A percentile compares a stretch with the other conserved stretches of the same genome.
Conservation (phyloP, 2,113 vertebrate genomes). For the Microcebus jonahi region DNA sequence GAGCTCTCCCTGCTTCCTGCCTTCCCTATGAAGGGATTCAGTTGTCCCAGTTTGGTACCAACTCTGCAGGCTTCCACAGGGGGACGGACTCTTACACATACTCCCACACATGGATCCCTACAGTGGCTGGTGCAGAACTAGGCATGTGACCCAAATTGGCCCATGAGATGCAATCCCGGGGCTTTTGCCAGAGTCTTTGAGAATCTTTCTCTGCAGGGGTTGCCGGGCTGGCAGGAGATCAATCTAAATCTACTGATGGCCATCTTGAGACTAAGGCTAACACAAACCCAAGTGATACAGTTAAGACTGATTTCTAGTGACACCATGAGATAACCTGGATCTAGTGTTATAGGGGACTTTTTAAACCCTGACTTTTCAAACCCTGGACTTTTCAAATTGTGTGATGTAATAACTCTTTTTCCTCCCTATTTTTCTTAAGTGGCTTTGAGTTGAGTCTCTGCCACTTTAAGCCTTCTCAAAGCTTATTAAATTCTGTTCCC, state of each 20-base stretch:
- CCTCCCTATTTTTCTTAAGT: not conserved
- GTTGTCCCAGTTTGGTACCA: not conserved
- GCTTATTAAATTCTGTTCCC: not conserved
- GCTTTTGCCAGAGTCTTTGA: not conserved
- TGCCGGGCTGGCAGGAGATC: not conserved
- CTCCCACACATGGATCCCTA: fast-evolving
- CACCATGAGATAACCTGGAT: not conserved
- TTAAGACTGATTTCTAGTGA: not conserved
- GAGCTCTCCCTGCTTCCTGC: not conserved
- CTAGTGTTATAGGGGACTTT: not conserved
- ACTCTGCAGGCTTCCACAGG: not conserved
- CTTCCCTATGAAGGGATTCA: not conserved
- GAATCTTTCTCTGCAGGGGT: not conserved
- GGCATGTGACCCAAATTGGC: not conserved
- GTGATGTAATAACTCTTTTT: not conserved
- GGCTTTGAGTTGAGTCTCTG: not conserved
- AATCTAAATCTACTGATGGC: not conserved
- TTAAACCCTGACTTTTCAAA: not conserved
- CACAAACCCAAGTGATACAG: not conserved
- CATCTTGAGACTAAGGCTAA: not conserved
- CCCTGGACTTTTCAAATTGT: not conserved
- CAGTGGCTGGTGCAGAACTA: not conserved
- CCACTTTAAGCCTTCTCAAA: not conserved
- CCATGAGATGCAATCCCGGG: not conserved
- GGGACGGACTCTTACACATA: not conserved